Evolutionary conservation across 2,113 vertebrate genomes (phyloP).

Genomic region (Sebastes schlegelii): DNA sequence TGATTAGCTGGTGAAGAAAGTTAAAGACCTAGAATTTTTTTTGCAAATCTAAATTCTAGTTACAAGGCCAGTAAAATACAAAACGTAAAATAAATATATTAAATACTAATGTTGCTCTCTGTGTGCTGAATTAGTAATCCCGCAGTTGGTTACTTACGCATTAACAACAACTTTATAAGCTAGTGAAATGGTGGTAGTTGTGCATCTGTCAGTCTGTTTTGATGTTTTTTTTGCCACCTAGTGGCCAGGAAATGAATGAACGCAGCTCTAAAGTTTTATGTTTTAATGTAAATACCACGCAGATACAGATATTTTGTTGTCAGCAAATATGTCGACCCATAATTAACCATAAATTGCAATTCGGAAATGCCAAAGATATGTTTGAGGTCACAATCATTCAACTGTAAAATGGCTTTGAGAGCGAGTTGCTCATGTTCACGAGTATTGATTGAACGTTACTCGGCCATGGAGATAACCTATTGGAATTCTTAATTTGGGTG

Average conservation of each 20-base stretch:
- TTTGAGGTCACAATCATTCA: background rate
- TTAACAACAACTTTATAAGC: background rate
- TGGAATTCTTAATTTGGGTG: too few species aligned
- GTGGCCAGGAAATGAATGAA: background rate
- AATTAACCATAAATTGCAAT: too few species aligned
- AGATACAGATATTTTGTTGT: too few species aligned
- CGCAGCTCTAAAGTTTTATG: too few species aligned
- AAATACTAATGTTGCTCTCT: background rate
- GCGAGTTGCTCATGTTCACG: too few species aligned
- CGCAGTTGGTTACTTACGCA: background rate
- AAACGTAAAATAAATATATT: background rate
- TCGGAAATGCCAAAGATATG: background rate
- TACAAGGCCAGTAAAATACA: background rate
- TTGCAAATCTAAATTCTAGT: background rate
- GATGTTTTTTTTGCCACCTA: background rate
- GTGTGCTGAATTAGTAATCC: background rate
- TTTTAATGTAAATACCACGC: too few species aligned
- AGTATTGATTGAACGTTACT: too few species aligned
- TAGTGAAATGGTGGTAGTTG: background rate
- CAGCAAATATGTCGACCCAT: too few species aligned
- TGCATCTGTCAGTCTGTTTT: background rate
- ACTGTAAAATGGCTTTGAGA: too few species aligned
- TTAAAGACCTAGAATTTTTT: background rate
- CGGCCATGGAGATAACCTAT: too few species aligned
- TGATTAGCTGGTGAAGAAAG: background rate